Evolutionary conservation across 2,113 vertebrate species (phyloP), one percentile per base, ranked within the genome.

Genomic region (Dromas ardeola): DNA sequence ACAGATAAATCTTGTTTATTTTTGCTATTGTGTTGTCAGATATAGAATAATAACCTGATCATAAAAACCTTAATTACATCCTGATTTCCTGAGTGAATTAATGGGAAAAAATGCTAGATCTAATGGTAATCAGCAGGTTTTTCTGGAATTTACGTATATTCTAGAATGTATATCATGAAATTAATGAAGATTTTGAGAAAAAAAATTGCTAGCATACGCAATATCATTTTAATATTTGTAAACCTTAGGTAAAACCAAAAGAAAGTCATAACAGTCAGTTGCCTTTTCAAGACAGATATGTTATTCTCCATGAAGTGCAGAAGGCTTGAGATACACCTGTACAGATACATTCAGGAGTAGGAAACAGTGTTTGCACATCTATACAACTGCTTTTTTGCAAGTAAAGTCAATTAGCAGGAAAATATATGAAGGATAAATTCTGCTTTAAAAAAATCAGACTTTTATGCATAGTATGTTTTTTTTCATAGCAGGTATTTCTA

Each of bases 41-140:
- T 73, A 7, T 72, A 9, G 65, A 86, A 81, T 86, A 88, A 77
- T 82, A 85, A 88, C 86, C 58, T 52, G n/a, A 80, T 53, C 4
- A 96, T 89, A 95, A 87, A 93, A 95, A 93, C 32, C 23, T 87
- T 40, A 70, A 74, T 88, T 79, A 26, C 55, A 83, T 97, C 65
- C 88, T 93, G 73, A 74, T 92, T 93, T 65, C 78, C 34, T 42
- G 59, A 84, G 53, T 86, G 9, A 88, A 89, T 53, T 84, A 86
- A 69, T 71, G 63, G 53, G n/a, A 74, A 36, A 91, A 92, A 97
- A 94, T 71, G 86, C 58, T 93, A 77, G 52, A 40, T 90, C 81
- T 94, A 40, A 93, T 73, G 65, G 71, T 94, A 87, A 76, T 89
- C 71, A 92, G 63, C 58, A 91, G 38, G 38, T 90, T 97, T 97